Percentiles rank a stretch among this genome's conserved stretches.
phyloP scores from a whole-genome alignment of 2,797 vertebrate genomes.

The Coregonus suidteri region DNA sequence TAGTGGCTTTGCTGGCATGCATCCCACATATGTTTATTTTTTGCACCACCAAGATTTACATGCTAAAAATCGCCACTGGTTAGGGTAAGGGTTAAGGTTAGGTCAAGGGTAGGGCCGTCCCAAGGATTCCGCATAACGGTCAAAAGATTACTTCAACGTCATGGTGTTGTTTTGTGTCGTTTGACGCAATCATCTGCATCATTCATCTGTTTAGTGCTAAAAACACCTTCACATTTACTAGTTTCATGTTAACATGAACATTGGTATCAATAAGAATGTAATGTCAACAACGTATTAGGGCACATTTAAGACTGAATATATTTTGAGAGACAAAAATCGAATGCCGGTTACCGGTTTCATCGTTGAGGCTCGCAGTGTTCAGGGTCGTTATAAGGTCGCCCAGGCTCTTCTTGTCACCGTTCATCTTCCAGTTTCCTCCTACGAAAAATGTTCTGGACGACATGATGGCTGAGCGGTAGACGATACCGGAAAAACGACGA shows the following conservation, averaged over 20 bases:
- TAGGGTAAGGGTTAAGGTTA: no score
- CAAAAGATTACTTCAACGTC: background rate
- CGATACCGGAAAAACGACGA: background rate
- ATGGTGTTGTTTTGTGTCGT: background rate
- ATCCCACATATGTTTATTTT: no score
- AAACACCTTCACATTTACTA: background rate
- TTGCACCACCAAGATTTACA: no score
- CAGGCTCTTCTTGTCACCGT: conserved; percentile 83
- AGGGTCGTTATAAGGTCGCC: conserved; percentile 80
- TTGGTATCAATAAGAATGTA: background rate
- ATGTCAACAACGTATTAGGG: conserved; percentile 30
- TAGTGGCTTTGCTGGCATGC: no score
- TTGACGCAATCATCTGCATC: background rate
- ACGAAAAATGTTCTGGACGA: conserved; percentile 87
- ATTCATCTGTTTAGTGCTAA: background rate
- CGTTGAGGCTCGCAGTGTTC: conserved; percentile 80
- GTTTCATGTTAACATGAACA: background rate
- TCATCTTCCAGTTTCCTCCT: conserved; percentile 94
- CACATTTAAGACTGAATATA: background rate
- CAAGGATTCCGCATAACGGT: background rate
- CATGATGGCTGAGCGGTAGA: conserved; percentile 64
- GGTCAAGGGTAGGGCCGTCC: no score
- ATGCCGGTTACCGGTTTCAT: conserved; percentile 76
- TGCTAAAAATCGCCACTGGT: no score
- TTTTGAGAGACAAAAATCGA: background rate